Base-by-base conservation (phyloP, 2,888 invertebrate genomes). In the Chaitophorus viminalis region DNA sequence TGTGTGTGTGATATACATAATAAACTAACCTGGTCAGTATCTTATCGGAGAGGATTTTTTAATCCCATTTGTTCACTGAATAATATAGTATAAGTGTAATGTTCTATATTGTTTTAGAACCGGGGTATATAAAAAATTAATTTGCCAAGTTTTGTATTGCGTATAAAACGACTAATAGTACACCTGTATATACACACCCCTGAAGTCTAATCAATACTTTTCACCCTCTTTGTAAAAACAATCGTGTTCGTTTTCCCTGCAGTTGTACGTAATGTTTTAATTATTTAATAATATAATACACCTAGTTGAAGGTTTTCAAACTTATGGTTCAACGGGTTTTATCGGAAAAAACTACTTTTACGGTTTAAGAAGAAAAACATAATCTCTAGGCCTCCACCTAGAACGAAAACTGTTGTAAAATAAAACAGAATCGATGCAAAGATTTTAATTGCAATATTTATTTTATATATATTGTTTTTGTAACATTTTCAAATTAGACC, bases 151-250 rank as follows among this genome's bases (percentile, higher is more conserved):
- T 36, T 60, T 60, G 33, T 54, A 75, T 39, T 75, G n/a, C 72
- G 3, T 46, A n/a, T 74, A 83, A 54, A 83, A 60, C 54, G 60
- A 31, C 29, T 52, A 31, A 33, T 52, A 31, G 25, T 52, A 46
- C 68, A 74, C 31, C 74, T 21, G 11, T 31, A 33, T 31, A 4
- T 17, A 17, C 29, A 33, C 72, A 60, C 83, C 33, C 52, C 36
- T 36, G 33, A 75, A 74, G 29, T 74, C 29, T 60, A 83, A 74
- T 83, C 83, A 74, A 83, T 83, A 83, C 36, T 60, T 83, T 83
- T 65, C 52, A 54, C 21, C 75, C 60, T 36, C n/a, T 83, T 18
- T 75, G 54, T 83, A 29, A 29, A 83, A 60, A 75, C 75, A 74
- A 74, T 70, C 25, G 52, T 82, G 39, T 46, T 68, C 46, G 46